phyloP scores from a whole-genome alignment of 2,888 invertebrate species.

The Nowickia ferox region DNA sequence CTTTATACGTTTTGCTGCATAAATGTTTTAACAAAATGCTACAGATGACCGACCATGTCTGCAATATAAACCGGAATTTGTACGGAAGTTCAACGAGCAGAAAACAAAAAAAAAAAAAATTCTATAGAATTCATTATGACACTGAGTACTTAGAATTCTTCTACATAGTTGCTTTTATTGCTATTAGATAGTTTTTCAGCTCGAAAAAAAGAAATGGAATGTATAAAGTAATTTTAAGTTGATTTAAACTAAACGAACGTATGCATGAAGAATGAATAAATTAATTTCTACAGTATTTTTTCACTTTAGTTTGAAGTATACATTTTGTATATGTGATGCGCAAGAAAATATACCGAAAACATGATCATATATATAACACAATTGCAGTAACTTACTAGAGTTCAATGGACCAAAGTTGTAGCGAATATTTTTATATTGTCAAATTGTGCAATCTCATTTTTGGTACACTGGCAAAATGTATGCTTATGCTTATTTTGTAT shows the following conservation, averaged over 20 bases:
- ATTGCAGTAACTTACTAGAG: too few species aligned
- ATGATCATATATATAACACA: too few species aligned
- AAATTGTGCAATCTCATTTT: too few species aligned
- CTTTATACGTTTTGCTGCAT: constrained; percentile 60
- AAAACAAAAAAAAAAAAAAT: constrained; percentile 19
- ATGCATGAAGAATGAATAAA: not conserved
- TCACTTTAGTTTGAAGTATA: not conserved
- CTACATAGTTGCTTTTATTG: constrained; percentile 4
- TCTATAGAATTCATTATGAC: constrained; percentile 63
- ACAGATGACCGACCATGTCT: constrained; percentile 68
- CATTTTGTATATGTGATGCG: not conserved
- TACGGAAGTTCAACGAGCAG: constrained; percentile 57
- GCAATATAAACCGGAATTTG: constrained; percentile 64
- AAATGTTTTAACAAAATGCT: constrained; percentile 68
- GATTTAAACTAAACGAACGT: constrained; percentile 48
- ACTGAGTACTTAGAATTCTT: constrained; percentile 49
- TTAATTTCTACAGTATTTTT: constrained; percentile 1
- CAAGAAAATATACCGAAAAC: too few species aligned
- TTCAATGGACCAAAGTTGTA: too few species aligned
- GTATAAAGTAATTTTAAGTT: constrained; percentile 45
- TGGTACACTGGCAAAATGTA: too few species aligned
- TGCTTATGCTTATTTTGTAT: too few species aligned
- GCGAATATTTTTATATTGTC: too few species aligned
- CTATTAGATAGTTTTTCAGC: constrained; percentile 25
- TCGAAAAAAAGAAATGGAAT: not conserved